Evolutionary conservation across 2,797 vertebrate genomes (phyloP).

Genomic region (Selene dorsalis): DNA sequence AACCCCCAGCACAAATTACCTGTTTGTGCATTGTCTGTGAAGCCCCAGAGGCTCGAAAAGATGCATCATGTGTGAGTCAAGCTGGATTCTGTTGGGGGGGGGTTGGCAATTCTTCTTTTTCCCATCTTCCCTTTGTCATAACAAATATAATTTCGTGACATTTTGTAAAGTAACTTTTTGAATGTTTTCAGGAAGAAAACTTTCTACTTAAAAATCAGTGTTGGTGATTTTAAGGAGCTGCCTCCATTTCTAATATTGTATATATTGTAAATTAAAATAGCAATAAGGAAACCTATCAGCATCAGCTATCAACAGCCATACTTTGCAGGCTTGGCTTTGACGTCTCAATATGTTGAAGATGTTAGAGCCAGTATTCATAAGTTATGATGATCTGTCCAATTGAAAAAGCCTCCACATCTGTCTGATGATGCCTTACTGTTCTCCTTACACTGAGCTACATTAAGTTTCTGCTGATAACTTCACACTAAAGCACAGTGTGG

Average conservation of each 20-base stretch:
- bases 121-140: slow-evolving; percentile 17
- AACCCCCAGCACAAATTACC: slow-evolving; percentile 49
- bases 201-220: not conserved
- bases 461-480: not conserved
- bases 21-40: slow-evolving; percentile 37
- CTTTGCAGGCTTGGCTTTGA: too few species aligned
- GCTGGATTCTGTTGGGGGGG: slow-evolving; percentile 23
- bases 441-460: too few species aligned
- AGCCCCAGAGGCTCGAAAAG: slow-evolving; percentile 21
- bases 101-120: slow-evolving; percentile 31
- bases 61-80: slow-evolving; percentile 33
- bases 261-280: not conserved
- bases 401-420: too few species aligned
- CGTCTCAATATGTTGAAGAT: too few species aligned
- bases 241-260: not conserved
- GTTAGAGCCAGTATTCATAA: too few species aligned
- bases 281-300: not conserved
- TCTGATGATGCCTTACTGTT: too few species aligned
- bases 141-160: slow-evolving; percentile 24
- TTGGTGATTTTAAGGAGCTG: not conserved
- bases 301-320: too few species aligned
- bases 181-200: slow-evolving; percentile 10
- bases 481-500: not conserved
- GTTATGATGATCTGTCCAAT: too few species aligned
- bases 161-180: not conserved